phyloP scores from a whole-genome alignment of 2,797 vertebrate species.

The Cottoperca gobio region DNA sequence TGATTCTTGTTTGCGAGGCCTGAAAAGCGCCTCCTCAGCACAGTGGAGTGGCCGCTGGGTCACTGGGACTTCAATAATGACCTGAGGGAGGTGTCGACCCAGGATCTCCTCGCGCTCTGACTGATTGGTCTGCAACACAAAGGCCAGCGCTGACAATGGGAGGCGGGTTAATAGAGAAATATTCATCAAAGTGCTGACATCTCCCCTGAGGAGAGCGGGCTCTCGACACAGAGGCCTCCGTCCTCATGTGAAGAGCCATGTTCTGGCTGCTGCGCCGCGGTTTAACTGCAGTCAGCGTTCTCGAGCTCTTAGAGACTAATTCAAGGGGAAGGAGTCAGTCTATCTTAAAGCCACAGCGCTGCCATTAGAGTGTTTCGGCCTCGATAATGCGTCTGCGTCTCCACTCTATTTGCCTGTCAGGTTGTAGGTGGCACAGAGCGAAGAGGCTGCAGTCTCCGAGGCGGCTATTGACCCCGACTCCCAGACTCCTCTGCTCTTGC shows the following conservation, averaged over 20 bases:
- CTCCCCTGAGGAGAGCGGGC: slow-evolving; percentile 73
- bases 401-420: slow-evolving; percentile 71
- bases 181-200: slow-evolving; percentile 84
- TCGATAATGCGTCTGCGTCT: slow-evolving; percentile 63
- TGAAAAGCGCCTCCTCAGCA: slow-evolving; percentile 83
- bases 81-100: slow-evolving; percentile 81
- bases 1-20: slow-evolving; percentile 79
- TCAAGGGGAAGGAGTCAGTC: slow-evolving; percentile 53
- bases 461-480: slow-evolving; percentile 80
- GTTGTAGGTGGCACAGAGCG: slow-evolving; percentile 60
- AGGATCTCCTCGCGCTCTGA: slow-evolving; percentile 77
- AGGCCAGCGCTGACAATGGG: slow-evolving; percentile 85
- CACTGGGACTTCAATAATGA: slow-evolving; percentile 84
- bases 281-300: slow-evolving; percentile 60
- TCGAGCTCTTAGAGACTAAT: slow-evolving; percentile 57
- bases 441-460: slow-evolving; percentile 60
- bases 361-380: slow-evolving; percentile 54
- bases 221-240: slow-evolving; percentile 57
- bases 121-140: slow-evolving; percentile 82
- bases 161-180: slow-evolving; percentile 86
- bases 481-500: slow-evolving; percentile 76
- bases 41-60: slow-evolving; percentile 69
- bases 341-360: slow-evolving; percentile 44
- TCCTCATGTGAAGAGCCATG: slow-evolving; percentile 58
- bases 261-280: slow-evolving; percentile 41